Conservation (phyloP, 2,113 vertebrate species). For the Chiloscyllium plagiosum region DNA sequence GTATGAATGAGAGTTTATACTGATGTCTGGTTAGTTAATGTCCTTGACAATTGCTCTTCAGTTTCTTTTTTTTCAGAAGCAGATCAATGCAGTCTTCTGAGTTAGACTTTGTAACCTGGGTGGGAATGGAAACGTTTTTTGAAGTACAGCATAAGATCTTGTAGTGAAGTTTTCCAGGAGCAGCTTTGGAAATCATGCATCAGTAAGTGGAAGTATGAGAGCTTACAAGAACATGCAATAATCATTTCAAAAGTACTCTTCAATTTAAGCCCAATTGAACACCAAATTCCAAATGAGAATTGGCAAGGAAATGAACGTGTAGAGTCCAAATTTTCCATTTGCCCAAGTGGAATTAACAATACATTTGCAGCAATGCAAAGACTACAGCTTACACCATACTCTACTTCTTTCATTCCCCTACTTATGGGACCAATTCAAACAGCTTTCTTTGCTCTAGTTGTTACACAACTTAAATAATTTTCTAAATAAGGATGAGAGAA, state of each 20-base stretch:
- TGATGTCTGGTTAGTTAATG: background rate
- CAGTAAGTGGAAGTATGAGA: background rate
- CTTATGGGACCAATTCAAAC: background rate
- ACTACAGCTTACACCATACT: background rate
- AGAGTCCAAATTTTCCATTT: background rate
- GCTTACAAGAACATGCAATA: background rate
- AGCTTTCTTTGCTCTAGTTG: background rate
- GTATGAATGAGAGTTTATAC: background rate
- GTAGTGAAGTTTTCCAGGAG: background rate
- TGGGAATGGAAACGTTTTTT: background rate
- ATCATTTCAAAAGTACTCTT: background rate
- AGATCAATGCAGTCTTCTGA: background rate
- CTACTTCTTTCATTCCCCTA: background rate
- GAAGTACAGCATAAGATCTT: background rate
- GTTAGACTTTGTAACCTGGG: background rate
- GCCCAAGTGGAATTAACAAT: background rate
- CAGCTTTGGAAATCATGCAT: background rate
- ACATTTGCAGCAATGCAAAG: background rate
- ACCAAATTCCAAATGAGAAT: background rate
- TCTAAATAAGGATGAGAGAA: background rate
- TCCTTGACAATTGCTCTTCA: background rate
- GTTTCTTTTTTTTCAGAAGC: background rate
- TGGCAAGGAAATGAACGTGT: background rate
- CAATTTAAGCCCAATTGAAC: background rate
- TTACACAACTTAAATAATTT: background rate